These are phyloP conservation scores for Callaeas wilsoni DNA, from an alignment of 2,113 vertebrate genomes.

Conservation along the genomic window DNA sequence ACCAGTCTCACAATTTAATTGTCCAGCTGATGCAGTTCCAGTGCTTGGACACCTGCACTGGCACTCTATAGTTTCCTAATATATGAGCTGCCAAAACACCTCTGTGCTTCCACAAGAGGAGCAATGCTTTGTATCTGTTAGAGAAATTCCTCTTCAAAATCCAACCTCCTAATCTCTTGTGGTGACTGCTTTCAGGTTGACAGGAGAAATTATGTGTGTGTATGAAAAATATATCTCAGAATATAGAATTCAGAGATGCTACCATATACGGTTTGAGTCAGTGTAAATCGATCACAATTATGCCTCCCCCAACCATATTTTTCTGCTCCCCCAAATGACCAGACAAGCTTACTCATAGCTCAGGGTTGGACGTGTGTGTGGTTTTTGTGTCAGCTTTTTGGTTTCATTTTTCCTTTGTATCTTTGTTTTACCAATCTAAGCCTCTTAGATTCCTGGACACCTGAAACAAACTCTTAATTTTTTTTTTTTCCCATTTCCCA, in stretches of 20 bases:
- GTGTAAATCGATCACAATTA: background rate
- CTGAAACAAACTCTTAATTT: background rate
- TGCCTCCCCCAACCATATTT: background rate
- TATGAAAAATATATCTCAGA: background rate
- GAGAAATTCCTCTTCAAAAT: background rate
- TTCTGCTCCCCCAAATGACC: background rate
- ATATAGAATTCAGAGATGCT: background rate
- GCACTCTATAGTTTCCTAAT: background rate
- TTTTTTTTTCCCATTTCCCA: background rate
- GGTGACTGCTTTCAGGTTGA: background rate
- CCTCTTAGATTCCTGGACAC: background rate
- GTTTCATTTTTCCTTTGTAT: background rate
- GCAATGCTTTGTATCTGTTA: background rate
- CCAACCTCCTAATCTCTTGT: background rate
- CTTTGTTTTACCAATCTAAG: background rate
- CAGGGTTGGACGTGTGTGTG: background rate
- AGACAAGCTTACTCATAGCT: background rate
- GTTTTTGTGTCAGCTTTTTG: accelerated
- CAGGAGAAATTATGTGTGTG: background rate
- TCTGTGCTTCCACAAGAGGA: background rate
- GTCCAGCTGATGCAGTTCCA: background rate
- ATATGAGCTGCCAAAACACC: background rate
- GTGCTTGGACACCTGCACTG: background rate
- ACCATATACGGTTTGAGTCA: background rate
- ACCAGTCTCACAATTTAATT: background rate